Evolutionary conservation across 2,113 vertebrate species (phyloP).

Genomic region (Hystrix brachyura): DNA sequence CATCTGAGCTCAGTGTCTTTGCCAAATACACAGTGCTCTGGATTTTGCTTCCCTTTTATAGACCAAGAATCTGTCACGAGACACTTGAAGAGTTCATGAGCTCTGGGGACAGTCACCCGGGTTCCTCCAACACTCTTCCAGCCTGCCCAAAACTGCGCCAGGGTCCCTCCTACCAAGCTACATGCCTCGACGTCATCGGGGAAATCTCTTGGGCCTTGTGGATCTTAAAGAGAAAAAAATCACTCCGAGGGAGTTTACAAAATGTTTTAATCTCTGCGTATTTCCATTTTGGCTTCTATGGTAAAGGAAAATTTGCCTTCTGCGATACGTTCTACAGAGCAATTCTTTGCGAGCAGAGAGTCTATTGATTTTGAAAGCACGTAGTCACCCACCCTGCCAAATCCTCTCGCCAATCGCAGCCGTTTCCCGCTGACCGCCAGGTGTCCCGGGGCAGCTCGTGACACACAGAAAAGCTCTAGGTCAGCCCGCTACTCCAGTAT

Average conservation of each 20-base stretch:
- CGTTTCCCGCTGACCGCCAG: accelerated
- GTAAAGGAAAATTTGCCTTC: background rate
- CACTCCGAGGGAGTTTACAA: background rate
- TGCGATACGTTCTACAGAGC: background rate
- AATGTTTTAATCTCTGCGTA: background rate
- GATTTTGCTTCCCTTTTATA: background rate
- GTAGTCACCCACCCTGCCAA: no score
- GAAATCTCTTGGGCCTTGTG: background rate
- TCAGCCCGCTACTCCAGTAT: background rate
- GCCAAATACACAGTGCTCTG: background rate
- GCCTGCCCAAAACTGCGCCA: no score
- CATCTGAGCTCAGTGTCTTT: background rate
- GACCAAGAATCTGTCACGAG: background rate
- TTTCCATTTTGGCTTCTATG: background rate
- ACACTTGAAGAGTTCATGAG: background rate
- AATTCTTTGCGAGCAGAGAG: background rate
- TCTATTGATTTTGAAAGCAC: background rate
- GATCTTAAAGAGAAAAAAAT: background rate
- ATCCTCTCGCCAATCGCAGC: background rate
- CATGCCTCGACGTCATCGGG: background rate
- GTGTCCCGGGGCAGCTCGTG: background rate
- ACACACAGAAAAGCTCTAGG: background rate
- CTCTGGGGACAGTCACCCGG: background rate
- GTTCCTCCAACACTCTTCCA: background rate
- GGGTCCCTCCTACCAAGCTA: background rate